These are phyloP conservation scores for Gallinago paraguaiae DNA, from an alignment of 2,113 vertebrate genomes.

Conservation along the genomic window DNA sequence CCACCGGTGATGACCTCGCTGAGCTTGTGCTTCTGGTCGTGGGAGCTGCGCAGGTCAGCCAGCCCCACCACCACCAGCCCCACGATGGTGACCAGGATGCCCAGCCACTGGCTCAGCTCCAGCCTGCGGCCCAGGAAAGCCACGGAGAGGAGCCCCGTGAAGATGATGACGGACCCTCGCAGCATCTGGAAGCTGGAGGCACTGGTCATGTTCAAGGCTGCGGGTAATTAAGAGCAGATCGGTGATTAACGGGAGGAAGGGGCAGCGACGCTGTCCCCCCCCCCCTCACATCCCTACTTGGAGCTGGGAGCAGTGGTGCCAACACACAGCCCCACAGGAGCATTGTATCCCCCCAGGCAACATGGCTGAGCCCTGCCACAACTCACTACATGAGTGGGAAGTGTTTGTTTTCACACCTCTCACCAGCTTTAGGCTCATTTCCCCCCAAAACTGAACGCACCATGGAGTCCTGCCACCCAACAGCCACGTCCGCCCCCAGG, in stretches of 20 bases:
- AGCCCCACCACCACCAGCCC: constrained; percentile 91
- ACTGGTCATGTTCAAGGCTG: constrained; percentile 94
- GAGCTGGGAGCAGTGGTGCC: not conserved
- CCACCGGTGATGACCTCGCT: constrained; percentile 89
- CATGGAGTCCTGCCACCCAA: not conserved
- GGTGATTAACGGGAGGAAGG: not conserved
- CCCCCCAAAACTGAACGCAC: not conserved
- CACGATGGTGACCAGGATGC: constrained; percentile 88
- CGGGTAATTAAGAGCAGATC: not conserved
- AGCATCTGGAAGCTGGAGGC: constrained; percentile 98
- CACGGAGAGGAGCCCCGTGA: constrained; percentile 91
- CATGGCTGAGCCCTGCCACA: not conserved
- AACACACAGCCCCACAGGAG: not conserved
- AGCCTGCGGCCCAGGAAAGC: constrained; percentile 87
- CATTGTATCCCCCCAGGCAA: not conserved
- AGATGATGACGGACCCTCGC: constrained; percentile 90
- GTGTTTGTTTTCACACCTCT: not conserved
- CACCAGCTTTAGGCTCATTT: no score
- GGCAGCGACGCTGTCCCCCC: not conserved
- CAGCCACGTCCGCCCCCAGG: rapidly evolving
- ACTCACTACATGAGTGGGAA: not conserved
- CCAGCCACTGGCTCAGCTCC: constrained; percentile 85
- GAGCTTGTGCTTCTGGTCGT: constrained; percentile 73
- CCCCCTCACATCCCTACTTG: no score
- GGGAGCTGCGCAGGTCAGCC: constrained; percentile 81